Base-by-base conservation (phyloP, 2,797 vertebrate species). In the Knipowitschia caucasica region DNA sequence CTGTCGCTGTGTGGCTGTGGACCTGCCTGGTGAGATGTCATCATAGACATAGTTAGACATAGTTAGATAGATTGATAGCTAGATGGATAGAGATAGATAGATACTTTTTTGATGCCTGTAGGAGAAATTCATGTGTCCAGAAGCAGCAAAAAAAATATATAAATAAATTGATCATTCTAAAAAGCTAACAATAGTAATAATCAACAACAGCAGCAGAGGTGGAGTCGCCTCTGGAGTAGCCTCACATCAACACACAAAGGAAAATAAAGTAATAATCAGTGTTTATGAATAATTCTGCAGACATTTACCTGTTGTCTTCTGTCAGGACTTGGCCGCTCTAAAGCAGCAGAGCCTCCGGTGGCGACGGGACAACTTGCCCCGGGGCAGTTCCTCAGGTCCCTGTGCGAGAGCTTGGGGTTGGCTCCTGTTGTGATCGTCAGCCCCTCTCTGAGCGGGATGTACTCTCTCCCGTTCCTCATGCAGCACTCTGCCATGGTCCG, bases 361-460 rank as follows among this genome's bases (percentile, higher is more conserved):
- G 49, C 82, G 0, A 12, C 92, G 0, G 95, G 93, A 10, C 86
- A 95, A 60, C 88, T 83, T 17, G 96, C 86, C 0, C 93, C 95
- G 0, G 89, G 84, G 0, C 60, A 60, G 2, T 98, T 97, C 75
- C 86, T 99, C 65, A 89, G 85, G 36, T 88, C 88, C 0, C 89
- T 98, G 73, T 89, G 82, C 7, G 91, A 93, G 50, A 82, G 75
- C 42, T 84, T 99, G 78, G 44, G 80, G 38, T 78, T 94, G 59
- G 87, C 77, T 7, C 81, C 89, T 0, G 92, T 85, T 0, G 96
- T 94, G 69, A 75, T 99, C 76, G 78, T 99, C 85, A 99, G 96
- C 77, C 96, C 97, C 0, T 99, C 97, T 0, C 84, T 99, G 70
- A 99, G 97, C 0, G 97, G 97, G 68, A 97, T 96, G 94, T 99